These are phyloP conservation scores for Muscicapa comitata DNA, from an alignment of 2,797 vertebrate species.

Conservation along the genomic window DNA sequence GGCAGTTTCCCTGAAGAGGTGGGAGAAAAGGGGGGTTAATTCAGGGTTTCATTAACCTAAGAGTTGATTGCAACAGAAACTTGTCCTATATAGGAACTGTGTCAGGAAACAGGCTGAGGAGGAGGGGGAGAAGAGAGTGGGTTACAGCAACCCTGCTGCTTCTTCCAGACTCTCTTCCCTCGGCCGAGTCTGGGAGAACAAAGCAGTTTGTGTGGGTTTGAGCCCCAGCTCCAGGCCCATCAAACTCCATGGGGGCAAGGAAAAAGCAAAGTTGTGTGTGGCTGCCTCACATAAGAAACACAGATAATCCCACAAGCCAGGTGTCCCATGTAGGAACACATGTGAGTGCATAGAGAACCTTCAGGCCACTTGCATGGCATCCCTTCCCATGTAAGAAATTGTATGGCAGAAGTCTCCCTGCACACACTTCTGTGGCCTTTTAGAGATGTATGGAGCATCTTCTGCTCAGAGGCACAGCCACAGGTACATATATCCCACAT, in stretches of 20 bases:
- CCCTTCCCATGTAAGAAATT: not conserved
- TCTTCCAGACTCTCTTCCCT: not conserved
- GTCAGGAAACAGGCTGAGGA: constrained; percentile 7
- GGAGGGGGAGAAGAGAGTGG: not conserved
- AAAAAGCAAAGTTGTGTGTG: not conserved
- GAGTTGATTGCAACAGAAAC: not conserved
- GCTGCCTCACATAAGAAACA: not conserved
- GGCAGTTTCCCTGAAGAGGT: not conserved
- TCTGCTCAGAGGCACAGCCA: not conserved
- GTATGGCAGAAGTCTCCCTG: not conserved
- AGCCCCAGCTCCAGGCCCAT: not conserved
- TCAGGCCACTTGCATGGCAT: not conserved
- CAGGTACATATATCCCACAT: not conserved
- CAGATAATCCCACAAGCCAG: not conserved
- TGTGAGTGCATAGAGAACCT: rapidly evolving
- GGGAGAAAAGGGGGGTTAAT: not conserved
- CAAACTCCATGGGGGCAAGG: not conserved
- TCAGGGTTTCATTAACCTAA: constrained; percentile 38
- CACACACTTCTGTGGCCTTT: not conserved
- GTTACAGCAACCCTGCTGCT: not conserved
- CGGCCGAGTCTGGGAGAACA: not conserved
- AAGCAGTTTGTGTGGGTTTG: not conserved
- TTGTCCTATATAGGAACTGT: constrained; percentile 43
- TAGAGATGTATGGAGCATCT: not conserved
- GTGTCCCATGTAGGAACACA: rapidly evolving